Base-by-base conservation (phyloP, 1,140 invertebrate genomes). In the Vanessa tameamea region DNA sequence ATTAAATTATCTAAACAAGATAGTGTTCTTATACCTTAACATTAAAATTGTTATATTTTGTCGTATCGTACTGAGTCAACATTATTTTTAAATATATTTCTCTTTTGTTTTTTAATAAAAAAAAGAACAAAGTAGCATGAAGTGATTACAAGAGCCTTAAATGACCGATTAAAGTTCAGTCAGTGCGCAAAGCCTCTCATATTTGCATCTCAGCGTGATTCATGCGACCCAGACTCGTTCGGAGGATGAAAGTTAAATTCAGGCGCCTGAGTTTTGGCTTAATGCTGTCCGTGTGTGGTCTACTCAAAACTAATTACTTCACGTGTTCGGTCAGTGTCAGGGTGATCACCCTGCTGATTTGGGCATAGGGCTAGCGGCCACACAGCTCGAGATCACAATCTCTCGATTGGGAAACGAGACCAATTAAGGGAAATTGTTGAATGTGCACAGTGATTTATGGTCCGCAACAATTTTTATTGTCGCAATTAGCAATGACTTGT, bases 371-470 rank as follows among this genome's bases (percentile, higher is more conserved):
- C 78, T 75, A 76, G 79, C 76, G 83, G 76, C 84, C 82, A 84
- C 86, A 86, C 84, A 82, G 74, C 78, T 72, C 73, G 76, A 78
- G 86, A 88, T 85, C 82, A 78, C 82, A 80, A 85, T 84, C 83
- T 57, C 63, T 72, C 80, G 86, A 87, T 87, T 87, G 84, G 79
- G 80, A 82, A 87, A 83, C 81, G 79, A 80, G 63, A 83, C 87
- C 87, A 88, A 88, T 88, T 88, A 88, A 86, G 83, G 84, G 75
- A 84, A 87, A 86, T 84, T 82, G 81, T 83, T 82, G 85, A 88
- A 87, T 85, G 84, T 78, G 66, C 72, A 70, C 79, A 72, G 75
- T 82, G 86, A 87, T 87, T 87, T 86, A 87, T 82, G 72, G 69
- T 61, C 73, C 72, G 76, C 72, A 75, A 82, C 82, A 61, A 82